These are phyloP conservation scores for Anableps anableps DNA, from an alignment of 2,797 vertebrate genomes.

Conservation along the genomic window DNA sequence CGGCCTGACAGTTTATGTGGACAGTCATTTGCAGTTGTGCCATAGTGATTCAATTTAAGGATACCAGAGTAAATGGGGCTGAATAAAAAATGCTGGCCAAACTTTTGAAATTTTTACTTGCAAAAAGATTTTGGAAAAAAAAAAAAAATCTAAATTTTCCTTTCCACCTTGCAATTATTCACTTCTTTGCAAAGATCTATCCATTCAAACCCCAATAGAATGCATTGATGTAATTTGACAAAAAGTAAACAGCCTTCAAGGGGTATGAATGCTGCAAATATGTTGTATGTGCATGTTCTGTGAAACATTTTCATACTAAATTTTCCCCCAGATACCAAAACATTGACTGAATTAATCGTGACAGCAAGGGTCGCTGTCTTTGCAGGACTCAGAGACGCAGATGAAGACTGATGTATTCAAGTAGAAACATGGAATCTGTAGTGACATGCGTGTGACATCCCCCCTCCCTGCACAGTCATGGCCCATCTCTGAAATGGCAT, in stretches of 20 bases:
- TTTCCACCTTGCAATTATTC: not conserved
- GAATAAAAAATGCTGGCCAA: not conserved
- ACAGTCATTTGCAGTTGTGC: not conserved
- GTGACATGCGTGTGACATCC: not conserved
- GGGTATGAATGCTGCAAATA: not conserved
- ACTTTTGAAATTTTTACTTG: not conserved
- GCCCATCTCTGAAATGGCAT: not conserved
- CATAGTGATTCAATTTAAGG: not conserved
- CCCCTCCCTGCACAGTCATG: not conserved
- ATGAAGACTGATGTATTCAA: slow-evolving; percentile 8
- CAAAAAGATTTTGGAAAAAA: not conserved
- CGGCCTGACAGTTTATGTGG: not conserved
- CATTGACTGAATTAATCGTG: not conserved
- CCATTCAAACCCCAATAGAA: not conserved
- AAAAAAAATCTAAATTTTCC: not conserved
- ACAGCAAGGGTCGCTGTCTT: not conserved
- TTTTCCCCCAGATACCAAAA: not conserved
- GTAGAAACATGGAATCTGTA: slow-evolving; percentile 11
- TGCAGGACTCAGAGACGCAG: not conserved
- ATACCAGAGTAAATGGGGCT: not conserved
- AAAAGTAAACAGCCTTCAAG: not conserved
- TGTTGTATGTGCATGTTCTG: accelerated
- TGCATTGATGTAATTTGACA: not conserved
- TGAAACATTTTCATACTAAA: no score
- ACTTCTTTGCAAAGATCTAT: not conserved